phyloP scores from a whole-genome alignment of 2,113 vertebrate genomes.

The Megalops atlanticus region DNA sequence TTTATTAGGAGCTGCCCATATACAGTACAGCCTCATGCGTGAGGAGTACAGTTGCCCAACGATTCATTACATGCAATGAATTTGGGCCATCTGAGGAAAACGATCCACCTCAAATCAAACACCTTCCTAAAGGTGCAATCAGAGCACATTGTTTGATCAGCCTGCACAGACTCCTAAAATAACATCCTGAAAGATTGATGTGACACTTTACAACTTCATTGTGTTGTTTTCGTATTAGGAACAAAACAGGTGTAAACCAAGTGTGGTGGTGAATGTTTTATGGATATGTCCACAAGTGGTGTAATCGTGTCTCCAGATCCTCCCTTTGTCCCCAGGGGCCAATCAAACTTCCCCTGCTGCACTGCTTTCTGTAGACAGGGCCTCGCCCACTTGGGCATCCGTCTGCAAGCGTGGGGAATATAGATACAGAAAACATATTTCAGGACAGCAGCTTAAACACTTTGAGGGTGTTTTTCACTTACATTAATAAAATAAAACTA shows the following conservation, averaged over 20 bases:
- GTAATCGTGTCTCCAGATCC: not conserved
- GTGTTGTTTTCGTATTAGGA: conserved; percentile 5
- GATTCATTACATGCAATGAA: not conserved
- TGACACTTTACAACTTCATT: not conserved
- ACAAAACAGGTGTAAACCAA: not conserved
- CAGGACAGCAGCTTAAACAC: not conserved
- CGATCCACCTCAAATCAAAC: not conserved
- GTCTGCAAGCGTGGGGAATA: not conserved
- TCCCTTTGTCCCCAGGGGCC: not conserved
- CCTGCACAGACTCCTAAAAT: not conserved
- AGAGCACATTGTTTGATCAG: conserved; percentile 5
- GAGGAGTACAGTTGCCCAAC: not conserved
- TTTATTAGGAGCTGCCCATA: not conserved
- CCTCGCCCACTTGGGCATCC: not conserved
- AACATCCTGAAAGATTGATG: conserved; percentile 5
- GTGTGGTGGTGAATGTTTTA: conserved; percentile 7
- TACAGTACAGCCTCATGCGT: not conserved
- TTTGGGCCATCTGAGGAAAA: not conserved
- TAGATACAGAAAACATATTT: not conserved
- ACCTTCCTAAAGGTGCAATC: not conserved
- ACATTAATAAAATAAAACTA: not conserved
- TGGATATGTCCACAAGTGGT: not conserved
- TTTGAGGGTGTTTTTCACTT: not conserved
- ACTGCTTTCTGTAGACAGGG: not conserved
- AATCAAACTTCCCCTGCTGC: not conserved